Base-by-base conservation (phyloP, 2,888 invertebrate genomes). In the Lacanobia oleracea region DNA sequence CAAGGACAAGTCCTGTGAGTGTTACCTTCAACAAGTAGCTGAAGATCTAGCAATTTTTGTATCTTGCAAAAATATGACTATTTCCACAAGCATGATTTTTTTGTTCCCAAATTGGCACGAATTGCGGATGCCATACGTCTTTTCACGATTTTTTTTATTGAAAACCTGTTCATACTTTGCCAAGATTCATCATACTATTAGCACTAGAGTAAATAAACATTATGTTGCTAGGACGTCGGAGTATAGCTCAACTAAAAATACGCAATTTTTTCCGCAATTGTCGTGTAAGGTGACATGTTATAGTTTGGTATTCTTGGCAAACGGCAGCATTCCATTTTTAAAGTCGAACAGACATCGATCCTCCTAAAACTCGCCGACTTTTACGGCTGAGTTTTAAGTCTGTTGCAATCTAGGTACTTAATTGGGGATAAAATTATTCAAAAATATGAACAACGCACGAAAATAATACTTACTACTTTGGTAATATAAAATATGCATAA, bases 181-280 rank as follows among this genome's bases (percentile, higher is more conserved):
- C 79, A 79, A 74, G 37, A 74, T 56, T 33, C 12, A 51, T 67
- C n/a, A 51, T 61, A 56, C 23, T 48, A n/a, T 53, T 43, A 14
- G 18, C 48, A 53, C 12, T 9, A 33, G 33, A 33, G 33, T 33
- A 5, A 43, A 27, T 12, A 5, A 43, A 27, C 10, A 60, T 51
- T 54, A 6, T 23, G 73, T 68, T 67, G 48, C 61, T 40, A 8
- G 0, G 48, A 63, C 14, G 33, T 57, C 18, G n/a, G 33, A 56
- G n/a, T 6, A 37, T 7, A 37, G 21, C 14, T 2, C 7, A n/a
- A 7, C 33, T 53, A 56, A 56, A 65, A 40, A 56, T n/a, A 65
- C 65, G n/a, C 9, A 16, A 40, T 40, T 56, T 43, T 53, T 43
- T 14, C 21, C 43, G 23, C n/a, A 53, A 23, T 23, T n/a, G 43